Percentiles rank a stretch among this genome's conserved stretches.
phyloP scores from a whole-genome alignment of 2,888 invertebrate species.

The Sarcophaga carnaria region DNA sequence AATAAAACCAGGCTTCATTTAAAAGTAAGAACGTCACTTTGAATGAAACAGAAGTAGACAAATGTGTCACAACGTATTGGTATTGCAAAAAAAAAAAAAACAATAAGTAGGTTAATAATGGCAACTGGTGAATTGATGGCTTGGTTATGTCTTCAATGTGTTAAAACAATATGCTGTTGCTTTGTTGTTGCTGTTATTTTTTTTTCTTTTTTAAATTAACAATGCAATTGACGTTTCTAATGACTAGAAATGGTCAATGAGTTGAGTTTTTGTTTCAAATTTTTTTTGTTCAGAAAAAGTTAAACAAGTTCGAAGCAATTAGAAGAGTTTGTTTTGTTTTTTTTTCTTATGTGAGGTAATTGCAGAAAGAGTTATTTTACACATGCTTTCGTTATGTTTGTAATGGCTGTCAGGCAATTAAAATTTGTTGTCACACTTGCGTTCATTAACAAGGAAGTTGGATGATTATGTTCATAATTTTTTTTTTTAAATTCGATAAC shows the following conservation, averaged over 20 bases:
- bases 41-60: neutral
- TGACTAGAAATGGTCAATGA: constrained; percentile 37
- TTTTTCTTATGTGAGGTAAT: neutral
- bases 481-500: no score
- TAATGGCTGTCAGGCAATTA: neutral
- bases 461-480: neutral
- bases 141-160: neutral
- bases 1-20: neutral
- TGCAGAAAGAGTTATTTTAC: neutral
- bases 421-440: neutral
- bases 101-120: neutral
- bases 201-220: constrained; percentile 17
- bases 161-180: neutral
- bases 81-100: neutral
- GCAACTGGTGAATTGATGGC: neutral
- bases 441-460: neutral
- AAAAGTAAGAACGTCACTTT: neutral
- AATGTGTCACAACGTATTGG: neutral
- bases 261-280: neutral
- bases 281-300: neutral
- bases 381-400: neutral
- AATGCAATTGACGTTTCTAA: constrained; percentile 22
- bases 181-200: neutral
- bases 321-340: neutral
- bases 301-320: neutral